Evolutionary conservation across 2,113 vertebrate species (phyloP), one percentile per base, ranked within the genome.

Genomic region (Aspidoscelis tigris): DNA sequence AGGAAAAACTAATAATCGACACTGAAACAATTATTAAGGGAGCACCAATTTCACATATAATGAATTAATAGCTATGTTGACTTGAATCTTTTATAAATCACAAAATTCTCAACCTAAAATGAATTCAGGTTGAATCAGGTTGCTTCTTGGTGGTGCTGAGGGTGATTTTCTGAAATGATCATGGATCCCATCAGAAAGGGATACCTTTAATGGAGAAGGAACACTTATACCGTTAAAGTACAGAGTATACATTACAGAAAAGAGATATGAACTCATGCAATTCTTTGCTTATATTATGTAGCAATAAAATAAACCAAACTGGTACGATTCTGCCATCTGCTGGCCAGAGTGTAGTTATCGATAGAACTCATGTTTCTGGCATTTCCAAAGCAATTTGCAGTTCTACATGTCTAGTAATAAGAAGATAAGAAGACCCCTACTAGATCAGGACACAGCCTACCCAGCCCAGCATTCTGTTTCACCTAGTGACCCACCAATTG

Each of bases 301-400:
- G 76, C 80, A 71, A 8, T 7, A 26, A 10, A 61, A 0, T 3
- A 24, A 20, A 72, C 14, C 11, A 79, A 33, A 53, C 1, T 76
- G 80, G 47, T 86, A 55, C 86, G 85, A 90, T 77, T 2, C 0
- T 73, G 58, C 88, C 90, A 93, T 81, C 92, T 93, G 58, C 89
- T 91, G 92, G 91, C 43, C 44, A 87, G 68, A 86, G 69, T 22
- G 1, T 41, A 87, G 11, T 12, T 24, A 2, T 5, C 3, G 22
- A 53, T 21, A 86, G 83, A 69, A 2, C 8, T 11, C 21, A 18
- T 1, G 16, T 16, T 16, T 70, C 2, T 14, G 20, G 33, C 22
- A 18, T 61, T 61, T 61, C 14, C 18, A 61, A 61, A 61, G 58
- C 58, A 61, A 61, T 61, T 61, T 61, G 12, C 14, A 18, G 12